Conservation (phyloP, 2,888 invertebrate species). For the Rotaria socialis region DNA sequence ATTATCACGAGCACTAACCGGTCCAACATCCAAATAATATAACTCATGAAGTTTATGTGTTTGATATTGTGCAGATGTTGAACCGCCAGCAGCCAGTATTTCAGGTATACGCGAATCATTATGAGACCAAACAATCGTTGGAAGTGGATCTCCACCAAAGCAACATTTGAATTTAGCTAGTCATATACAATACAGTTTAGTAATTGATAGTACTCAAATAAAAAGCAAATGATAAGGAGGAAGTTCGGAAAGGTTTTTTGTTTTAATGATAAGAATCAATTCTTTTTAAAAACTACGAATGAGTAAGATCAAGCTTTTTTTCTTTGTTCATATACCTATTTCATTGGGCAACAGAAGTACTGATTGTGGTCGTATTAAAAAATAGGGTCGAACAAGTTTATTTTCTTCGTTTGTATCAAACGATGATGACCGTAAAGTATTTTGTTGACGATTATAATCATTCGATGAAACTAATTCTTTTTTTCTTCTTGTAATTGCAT, state of each 20-base stretch:
- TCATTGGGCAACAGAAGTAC: neutral
- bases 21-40: conserved; percentile 32
- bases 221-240: no score
- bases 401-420: neutral
- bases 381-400: conserved; percentile 12
- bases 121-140: conserved; percentile 3
- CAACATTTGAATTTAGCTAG: conserved; percentile 33
- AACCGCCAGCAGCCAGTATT: neutral
- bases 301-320: neutral
- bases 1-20: neutral
- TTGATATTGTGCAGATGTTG: neutral
- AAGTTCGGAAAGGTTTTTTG: no score
- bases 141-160: conserved; percentile 35
- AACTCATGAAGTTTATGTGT: conserved; percentile 1
- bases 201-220: no score
- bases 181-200: neutral
- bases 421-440: neutral
- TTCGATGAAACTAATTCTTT: neutral
- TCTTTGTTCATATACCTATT: neutral
- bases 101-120: neutral
- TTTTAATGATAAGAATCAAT: no score
- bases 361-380: conserved; percentile 14
- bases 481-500: neutral
- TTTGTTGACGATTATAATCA: neutral
- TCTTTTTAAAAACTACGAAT: neutral